phyloP scores from a whole-genome alignment of 2,888 invertebrate species.

The Idaea straminata region DNA sequence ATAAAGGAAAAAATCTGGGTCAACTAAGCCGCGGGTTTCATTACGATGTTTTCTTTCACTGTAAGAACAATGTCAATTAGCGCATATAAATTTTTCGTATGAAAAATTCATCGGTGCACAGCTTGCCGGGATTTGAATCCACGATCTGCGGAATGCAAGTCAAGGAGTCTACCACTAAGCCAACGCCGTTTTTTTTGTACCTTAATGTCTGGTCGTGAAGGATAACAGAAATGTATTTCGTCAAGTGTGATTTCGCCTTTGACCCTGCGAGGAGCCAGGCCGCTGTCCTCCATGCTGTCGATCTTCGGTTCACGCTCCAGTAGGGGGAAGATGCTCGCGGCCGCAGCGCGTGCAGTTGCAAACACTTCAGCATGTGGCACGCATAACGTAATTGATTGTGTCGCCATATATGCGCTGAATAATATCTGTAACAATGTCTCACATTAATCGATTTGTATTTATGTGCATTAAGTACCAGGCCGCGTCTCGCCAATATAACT shows the following conservation, averaged over 20 bases:
- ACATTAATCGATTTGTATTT: neutral
- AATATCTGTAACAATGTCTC: constrained; percentile 74
- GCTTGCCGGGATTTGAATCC: too few species aligned
- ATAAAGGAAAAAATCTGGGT: too few species aligned
- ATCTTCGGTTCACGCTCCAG: constrained; percentile 86
- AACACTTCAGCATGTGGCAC: constrained; percentile 88
- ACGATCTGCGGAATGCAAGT: too few species aligned
- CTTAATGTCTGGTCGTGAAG: constrained; percentile 86
- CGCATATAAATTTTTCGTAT: too few species aligned
- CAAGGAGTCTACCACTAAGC: too few species aligned
- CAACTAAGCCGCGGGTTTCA: too few species aligned
- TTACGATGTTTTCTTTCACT: too few species aligned
- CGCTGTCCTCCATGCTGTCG: constrained; percentile 82
- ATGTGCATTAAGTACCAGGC: neutral
- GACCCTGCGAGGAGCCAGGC: constrained; percentile 79
- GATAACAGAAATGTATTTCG: constrained; percentile 88
- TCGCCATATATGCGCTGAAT: constrained; percentile 88
- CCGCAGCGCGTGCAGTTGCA: constrained; percentile 86
- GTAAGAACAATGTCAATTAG: too few species aligned
- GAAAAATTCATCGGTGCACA: too few species aligned
- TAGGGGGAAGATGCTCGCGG: constrained; percentile 84
- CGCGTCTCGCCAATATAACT: neutral
- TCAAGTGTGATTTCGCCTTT: constrained; percentile 85
- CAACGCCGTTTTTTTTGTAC: constrained; percentile 56
- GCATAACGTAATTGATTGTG: constrained; percentile 87